Conservation (phyloP, 64 coral and sea anemone genomes). For the Pocillopora verrucosa region DNA sequence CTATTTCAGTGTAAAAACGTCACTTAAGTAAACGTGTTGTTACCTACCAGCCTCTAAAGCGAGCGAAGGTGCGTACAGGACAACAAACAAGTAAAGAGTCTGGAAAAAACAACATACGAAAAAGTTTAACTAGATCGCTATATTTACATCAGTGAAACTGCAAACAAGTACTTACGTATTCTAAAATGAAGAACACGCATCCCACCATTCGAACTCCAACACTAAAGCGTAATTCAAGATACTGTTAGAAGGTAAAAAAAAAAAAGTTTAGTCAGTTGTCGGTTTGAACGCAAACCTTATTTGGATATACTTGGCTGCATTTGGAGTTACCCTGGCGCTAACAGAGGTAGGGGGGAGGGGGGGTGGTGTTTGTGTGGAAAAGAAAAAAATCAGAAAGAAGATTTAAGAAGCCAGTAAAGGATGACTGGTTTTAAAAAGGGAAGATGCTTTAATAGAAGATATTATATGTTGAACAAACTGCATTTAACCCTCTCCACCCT, state of each 20-base stretch:
- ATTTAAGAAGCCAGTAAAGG: too few relatives aligned
- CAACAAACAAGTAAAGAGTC: constrained; percentile 69
- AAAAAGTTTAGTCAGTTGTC: background rate
- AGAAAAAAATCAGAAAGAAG: too few relatives aligned
- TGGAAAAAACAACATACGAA: background rate
- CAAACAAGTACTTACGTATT: constrained; percentile 58
- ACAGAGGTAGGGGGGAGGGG: too few relatives aligned
- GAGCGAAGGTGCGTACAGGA: constrained; percentile 66
- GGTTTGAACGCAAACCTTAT: too few relatives aligned
- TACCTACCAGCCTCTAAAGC: constrained; percentile 65
- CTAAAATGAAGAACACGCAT: constrained; percentile 70
- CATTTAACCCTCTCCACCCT: too few relatives aligned
- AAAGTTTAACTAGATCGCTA: background rate
- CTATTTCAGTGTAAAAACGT: background rate
- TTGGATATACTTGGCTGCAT: too few relatives aligned
- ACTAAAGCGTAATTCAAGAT: constrained; percentile 53
- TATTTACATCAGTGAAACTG: background rate
- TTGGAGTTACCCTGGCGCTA: too few relatives aligned
- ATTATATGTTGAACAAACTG: too few relatives aligned
- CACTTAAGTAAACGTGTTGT: too few relatives aligned
- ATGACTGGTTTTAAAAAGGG: too few relatives aligned
- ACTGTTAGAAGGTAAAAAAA: constrained; percentile 16
- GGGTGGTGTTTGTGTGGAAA: too few relatives aligned
- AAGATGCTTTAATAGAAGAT: too few relatives aligned
- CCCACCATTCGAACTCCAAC: constrained; percentile 69